Base-by-base conservation (phyloP, 2,888 invertebrate genomes). In the Cordilura impudica region DNA sequence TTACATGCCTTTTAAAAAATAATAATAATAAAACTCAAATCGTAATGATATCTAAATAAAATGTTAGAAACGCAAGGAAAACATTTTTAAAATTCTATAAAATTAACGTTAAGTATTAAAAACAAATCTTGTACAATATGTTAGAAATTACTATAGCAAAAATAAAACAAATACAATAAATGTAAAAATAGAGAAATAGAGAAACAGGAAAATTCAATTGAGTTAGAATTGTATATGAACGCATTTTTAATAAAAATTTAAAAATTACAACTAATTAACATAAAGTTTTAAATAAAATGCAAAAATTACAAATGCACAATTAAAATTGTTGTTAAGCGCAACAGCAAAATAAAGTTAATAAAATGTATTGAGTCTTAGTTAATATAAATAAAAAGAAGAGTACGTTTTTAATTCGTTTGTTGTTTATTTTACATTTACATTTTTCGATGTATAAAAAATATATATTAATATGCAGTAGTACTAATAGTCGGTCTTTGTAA, bases 401-500 rank as follows among this genome's bases (percentile, higher is more conserved):
- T 63, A 63, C 60, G 8, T 65, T 63, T 54, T 29, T 61, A 31
- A 51, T 78, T 61, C n/a, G n/a, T 16, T 51, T 35, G 39, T 43
- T n/a, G n/a, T 66, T 63, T 63, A 63, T 63, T 63, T 71, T 72
- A 72, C 67, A 75, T 67, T 63, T 58, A 75, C 63, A 79, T 58
- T 63, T 67, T 79, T 79, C 79, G 79, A 72, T 79, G 79, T 79
- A 79, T 75, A 79, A 79, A 79, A 39, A 79, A 79, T 75, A 75
- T 65, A 70, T 51, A 16, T 71, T 45, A 35, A n/a, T 19, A 21
- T 47, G 29, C 31, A 56, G 35, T 60, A 56, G 35, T 45, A 21
- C 6, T 26, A 63, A 21, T 63, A 47, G 54, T 65, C 71, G 47
- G 58, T 71, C 65, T 49, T 61, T 47, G 54, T 67, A 31, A 49